Base-by-base conservation (phyloP, 2,113 vertebrate species). In the Campylomormyrus tamandua region DNA sequence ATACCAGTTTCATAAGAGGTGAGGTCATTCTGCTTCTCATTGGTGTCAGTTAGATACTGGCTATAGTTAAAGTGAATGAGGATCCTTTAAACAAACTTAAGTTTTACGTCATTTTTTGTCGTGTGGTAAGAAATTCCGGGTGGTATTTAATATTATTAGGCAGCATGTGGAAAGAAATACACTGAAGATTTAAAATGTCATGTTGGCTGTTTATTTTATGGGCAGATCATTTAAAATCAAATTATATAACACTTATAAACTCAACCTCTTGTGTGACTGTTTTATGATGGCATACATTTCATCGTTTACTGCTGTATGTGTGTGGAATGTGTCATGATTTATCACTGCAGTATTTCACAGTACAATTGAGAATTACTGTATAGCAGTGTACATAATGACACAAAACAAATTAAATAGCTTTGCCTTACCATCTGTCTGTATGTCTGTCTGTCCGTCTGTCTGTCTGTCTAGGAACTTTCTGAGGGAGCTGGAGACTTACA, bases 1-100 rank as follows among this genome's bases (percentile, higher is more conserved):
- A 91, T 99, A 99, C 92, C 97, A 98, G 91, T 99, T 99, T 91
- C 98, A 99, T 91, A 97, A 98, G 94, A 97, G 98, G 98, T 99
- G 83, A 94, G 89, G 11, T 3, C 35, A 2, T 5, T 10, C 56
- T 17, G 39, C 50, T 17, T 62, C 52, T 11, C n/a, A 8, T 17
- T 46, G 87, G 5, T 42, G 15, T 46, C 3, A n/a, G 17, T 39
- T n/a, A 66, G 35, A 31, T 24, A 19, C 6, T 4, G 27, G 35
- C 46, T 21, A 52, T 9, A 21, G n/a, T 31, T 27, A 8, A 49
- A 24, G 11, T 58, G 49, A 15, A 17, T 35, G 50, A 87, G 31
- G 27, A 5, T 87, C 85, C 49, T 49, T 48, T 50, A 24, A 87
- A 77, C 1, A 39, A 48, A 50, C 5, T 87, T 27, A 9, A 31